A percentile compares a stretch with the other conserved stretches of the same genome.
Conservation (phyloP, 2,113 vertebrate species). For the Neogobius melanostomus region DNA sequence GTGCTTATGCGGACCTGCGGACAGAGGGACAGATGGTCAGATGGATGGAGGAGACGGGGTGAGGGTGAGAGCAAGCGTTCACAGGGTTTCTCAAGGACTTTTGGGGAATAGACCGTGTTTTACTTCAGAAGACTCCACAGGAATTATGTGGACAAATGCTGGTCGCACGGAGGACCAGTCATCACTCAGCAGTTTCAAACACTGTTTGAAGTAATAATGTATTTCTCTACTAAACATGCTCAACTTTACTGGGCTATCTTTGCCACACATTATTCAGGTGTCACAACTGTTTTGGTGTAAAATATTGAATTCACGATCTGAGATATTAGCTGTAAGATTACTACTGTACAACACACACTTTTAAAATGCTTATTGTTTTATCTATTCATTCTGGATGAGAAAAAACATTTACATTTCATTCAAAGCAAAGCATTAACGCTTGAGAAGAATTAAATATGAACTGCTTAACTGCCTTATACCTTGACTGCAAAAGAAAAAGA, state of each 20-base stretch:
- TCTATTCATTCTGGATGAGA: no score
- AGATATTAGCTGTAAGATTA: no score
- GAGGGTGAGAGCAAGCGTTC: not conserved
- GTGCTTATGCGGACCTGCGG: constrained; percentile 97
- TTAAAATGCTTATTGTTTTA: no score
- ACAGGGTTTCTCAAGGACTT: not conserved
- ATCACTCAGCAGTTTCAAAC: not conserved
- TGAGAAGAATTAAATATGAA: no score
- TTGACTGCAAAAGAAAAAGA: no score
- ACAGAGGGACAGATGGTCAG: constrained; percentile 8
- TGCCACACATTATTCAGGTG: not conserved
- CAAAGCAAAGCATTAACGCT: no score
- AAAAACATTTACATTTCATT: no score
- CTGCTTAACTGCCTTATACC: no score
- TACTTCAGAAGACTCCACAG: not conserved
- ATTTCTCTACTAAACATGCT: not conserved
- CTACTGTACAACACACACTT: no score
- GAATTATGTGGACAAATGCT: not conserved
- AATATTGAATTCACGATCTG: no score
- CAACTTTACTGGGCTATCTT: not conserved
- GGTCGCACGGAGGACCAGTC: not conserved
- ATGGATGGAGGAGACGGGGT: not conserved
- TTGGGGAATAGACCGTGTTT: not conserved
- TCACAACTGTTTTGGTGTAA: not conserved
- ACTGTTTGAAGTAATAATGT: not conserved